Evolutionary conservation across 1,140 invertebrate species (phyloP).

Genomic region (Micrasema longulum): DNA sequence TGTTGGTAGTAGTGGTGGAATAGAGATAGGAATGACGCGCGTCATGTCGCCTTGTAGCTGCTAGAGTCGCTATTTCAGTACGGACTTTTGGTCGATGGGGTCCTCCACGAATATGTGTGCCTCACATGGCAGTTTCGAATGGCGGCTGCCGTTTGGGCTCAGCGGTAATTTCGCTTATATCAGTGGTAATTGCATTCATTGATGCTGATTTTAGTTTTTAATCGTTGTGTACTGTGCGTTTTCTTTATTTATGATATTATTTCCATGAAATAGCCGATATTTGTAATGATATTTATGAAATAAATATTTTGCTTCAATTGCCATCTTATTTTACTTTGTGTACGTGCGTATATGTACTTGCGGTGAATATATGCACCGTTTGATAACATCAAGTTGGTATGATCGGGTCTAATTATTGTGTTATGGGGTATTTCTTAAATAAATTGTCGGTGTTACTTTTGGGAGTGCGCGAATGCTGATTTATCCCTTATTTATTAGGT

Average conservation of each 20-base stretch:
- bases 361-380: conserved; percentile 7
- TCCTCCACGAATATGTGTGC: conserved; percentile 48
- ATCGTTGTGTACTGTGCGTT: conserved; percentile 5
- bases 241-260: conserved; percentile 14
- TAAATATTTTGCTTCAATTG: conserved; percentile 37
- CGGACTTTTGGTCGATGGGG: conserved; percentile 50
- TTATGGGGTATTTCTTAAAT: conserved; percentile 8
- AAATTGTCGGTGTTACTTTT: conserved; percentile 5
- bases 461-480: not conserved
- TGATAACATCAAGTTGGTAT: conserved; percentile 34
- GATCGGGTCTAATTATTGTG: not conserved
- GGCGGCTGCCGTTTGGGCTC: conserved; percentile 44
- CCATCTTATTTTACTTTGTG: conserved; percentile 42
- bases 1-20: conserved; percentile 34
- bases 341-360: conserved; percentile 19
- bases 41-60: conserved; percentile 39
- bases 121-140: conserved; percentile 48
- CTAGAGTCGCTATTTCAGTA: conserved; percentile 47
- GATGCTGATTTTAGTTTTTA: conserved; percentile 23
- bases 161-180: conserved; percentile 25
- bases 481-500: conserved; percentile 26
- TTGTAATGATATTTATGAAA: conserved; percentile 22
- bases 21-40: conserved; percentile 43
- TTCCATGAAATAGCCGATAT: not conserved
- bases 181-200: conserved; percentile 35